Evolutionary conservation across 1,140 invertebrate species (phyloP).

Genomic region (Brachionus calyciflorus): DNA sequence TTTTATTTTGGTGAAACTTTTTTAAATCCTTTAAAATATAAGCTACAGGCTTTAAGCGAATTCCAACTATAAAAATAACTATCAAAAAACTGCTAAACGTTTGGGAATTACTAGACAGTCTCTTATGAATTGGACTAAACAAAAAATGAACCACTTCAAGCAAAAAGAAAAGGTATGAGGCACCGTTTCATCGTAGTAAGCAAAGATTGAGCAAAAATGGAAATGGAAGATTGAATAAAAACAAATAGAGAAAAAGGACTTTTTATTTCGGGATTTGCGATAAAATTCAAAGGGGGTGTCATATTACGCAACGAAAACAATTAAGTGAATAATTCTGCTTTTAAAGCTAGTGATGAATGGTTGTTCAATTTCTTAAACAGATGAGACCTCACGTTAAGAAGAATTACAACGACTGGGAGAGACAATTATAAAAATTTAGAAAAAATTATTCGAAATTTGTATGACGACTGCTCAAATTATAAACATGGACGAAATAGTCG

Average conservation of each 20-base stretch:
- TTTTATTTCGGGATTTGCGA: not conserved
- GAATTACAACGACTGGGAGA: slow-evolving; percentile 11
- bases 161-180: not conserved
- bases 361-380: not conserved
- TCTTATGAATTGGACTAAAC: slow-evolving; percentile 1
- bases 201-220: not conserved
- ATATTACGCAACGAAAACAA: slow-evolving; percentile 2
- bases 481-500: not conserved
- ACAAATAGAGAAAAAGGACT: slow-evolving; percentile 4
- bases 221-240: slow-evolving; percentile 3
- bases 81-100: slow-evolving; percentile 12
- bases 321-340: not conserved
- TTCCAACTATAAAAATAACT: slow-evolving; percentile 22
- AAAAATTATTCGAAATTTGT: not conserved
- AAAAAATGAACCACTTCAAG: not conserved
- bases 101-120: not conserved
- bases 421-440: not conserved
- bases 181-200: not conserved
- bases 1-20: no score
- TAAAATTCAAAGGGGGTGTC: slow-evolving; percentile 1
- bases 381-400: not conserved
- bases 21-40: no score
- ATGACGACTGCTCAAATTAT: not conserved
- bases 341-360: slow-evolving; percentile 10
- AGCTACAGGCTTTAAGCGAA: no score